Evolutionary conservation across 2,797 vertebrate genomes (phyloP).

Genomic region (Periparus ater): DNA sequence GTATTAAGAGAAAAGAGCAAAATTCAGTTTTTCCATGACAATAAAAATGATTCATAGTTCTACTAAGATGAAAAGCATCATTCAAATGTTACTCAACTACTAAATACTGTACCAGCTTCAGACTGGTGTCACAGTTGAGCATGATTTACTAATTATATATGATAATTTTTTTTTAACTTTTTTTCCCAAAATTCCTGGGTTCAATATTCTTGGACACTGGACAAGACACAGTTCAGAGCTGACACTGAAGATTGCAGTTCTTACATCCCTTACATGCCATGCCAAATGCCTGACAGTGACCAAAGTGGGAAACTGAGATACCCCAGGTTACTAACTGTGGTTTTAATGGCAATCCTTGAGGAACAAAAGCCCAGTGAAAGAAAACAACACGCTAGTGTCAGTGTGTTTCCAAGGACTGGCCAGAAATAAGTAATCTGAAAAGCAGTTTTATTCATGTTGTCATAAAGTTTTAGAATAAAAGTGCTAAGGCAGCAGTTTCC

Average conservation of each 20-base stretch:
- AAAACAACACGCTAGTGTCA: neutral
- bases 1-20: neutral
- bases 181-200: neutral
- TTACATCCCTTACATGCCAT: neutral
- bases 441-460: neutral
- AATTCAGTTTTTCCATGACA: neutral
- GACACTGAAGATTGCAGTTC: neutral
- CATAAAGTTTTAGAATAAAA: neutral
- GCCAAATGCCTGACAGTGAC: neutral
- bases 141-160: neutral
- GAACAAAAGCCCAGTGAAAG: slow-evolving; percentile 21
- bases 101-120: neutral
- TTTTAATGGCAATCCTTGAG: neutral
- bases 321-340: neutral
- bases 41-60: neutral
- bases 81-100: neutral
- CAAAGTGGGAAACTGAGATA: neutral
- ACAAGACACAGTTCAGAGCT: neutral
- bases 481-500: slow-evolving; percentile 15
- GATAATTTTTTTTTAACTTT: neutral
- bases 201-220: neutral
- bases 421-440: slow-evolving; percentile 26
- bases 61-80: neutral
- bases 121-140: neutral
- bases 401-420: neutral